Evolutionary conservation across 2,113 vertebrate species (phyloP).

Genomic region (Leucosticte australis): DNA sequence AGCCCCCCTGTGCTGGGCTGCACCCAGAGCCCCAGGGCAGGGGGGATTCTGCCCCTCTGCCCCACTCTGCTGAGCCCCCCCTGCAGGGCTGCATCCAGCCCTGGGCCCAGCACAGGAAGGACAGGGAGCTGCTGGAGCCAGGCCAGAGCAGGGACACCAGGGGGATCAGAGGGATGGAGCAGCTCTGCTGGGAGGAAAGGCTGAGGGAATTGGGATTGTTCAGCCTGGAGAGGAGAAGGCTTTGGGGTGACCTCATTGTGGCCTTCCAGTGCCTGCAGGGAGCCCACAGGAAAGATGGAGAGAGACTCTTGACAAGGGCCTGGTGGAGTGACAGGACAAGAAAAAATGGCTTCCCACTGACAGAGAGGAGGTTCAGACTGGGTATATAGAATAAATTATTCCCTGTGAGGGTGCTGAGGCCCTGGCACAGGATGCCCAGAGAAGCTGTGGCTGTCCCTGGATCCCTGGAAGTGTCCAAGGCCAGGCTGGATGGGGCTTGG

Average conservation of each 20-base stretch:
- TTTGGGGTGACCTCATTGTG: not conserved
- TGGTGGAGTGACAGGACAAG: not conserved
- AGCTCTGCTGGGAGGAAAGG: not conserved
- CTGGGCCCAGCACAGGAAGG: not conserved
- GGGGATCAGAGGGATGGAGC: not conserved
- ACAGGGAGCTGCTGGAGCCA: not conserved
- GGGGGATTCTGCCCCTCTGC: not conserved
- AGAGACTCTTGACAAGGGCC: not conserved
- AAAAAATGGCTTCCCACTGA: accelerated
- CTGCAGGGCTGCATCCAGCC: not conserved
- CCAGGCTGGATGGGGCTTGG: accelerated
- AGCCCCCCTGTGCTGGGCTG: not conserved
- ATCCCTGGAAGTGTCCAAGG: not conserved
- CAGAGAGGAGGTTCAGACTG: accelerated
- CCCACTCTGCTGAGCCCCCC: not conserved
- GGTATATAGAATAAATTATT: not conserved
- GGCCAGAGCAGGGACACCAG: not conserved
- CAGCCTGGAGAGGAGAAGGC: not conserved
- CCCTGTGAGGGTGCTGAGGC: not conserved
- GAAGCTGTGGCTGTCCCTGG: not conserved
- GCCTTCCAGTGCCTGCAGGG: not conserved
- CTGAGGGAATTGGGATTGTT: not conserved
- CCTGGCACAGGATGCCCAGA: not conserved
- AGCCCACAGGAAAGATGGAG: not conserved
- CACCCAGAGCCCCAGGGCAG: not conserved